Percentiles rank a stretch among this genome's conserved stretches.
Evolutionary conservation across 1,140 invertebrate species (phyloP).

Genomic region (Drosophila subobscura): DNA sequence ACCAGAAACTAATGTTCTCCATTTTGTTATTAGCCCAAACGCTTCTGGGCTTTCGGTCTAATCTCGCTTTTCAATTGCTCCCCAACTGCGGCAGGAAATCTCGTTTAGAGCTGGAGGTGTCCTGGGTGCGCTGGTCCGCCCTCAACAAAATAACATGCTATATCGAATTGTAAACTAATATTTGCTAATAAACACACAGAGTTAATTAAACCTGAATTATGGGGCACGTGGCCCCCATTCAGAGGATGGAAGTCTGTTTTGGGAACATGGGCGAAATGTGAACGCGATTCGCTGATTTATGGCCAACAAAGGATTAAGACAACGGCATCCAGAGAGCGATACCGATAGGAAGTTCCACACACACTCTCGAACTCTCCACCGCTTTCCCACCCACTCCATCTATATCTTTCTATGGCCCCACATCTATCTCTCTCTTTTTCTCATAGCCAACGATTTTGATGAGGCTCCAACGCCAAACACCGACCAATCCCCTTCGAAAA

Average conservation of each 20-base stretch:
- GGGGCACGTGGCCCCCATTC: conserved; percentile 38
- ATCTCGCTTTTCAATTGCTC: conserved; percentile 17
- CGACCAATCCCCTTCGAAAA: conserved; percentile 71
- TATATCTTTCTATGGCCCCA: conserved; percentile 5
- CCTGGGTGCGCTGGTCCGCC: background rate
- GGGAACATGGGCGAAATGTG: conserved; percentile 70
- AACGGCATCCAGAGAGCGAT: conserved; percentile 54
- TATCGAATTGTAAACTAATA: conserved; percentile 82
- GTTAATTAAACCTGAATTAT: conserved; percentile 83
- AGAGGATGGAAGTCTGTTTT: background rate
- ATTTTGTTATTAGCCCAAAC: background rate
- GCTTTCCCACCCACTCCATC: background rate
- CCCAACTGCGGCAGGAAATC: conserved; percentile 28
- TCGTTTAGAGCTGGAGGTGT: conserved; percentile 36
- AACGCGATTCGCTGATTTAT: conserved; percentile 80
- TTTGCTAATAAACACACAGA: conserved; percentile 78
- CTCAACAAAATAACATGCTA: conserved; percentile 30
- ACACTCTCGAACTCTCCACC: background rate
- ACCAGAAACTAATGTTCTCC: background rate
- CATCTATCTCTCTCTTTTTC: no score
- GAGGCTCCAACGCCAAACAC: conserved; percentile 65
- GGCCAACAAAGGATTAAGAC: conserved; percentile 80
- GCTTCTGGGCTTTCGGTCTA: conserved; percentile 3
- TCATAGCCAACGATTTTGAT: conserved; percentile 36
- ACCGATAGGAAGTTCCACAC: conserved; percentile 57